phyloP scores from a whole-genome alignment of 92 coral and sea anemone genomes.

The Actinostola sp. region DNA sequence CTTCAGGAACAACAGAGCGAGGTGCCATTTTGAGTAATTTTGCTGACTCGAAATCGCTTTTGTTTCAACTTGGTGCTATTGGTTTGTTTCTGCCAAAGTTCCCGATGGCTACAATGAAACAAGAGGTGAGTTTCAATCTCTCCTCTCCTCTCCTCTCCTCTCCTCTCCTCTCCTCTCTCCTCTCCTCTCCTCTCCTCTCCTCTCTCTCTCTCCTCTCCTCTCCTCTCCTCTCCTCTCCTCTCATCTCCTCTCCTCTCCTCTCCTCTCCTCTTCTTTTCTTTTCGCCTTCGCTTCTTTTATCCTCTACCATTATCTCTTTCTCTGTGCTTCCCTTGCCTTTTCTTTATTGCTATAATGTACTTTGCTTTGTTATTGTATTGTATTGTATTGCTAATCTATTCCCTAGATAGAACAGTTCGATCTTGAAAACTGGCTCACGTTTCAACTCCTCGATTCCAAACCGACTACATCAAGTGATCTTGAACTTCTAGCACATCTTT shows the following conservation, averaged over 20 bases:
- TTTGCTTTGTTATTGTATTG: no score
- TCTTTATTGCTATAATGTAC: background rate
- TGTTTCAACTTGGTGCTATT: constrained; percentile 66
- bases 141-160: background rate
- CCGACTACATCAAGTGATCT: constrained; percentile 41
- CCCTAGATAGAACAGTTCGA: constrained; percentile 67
- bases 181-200: background rate
- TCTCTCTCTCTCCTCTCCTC: background rate
- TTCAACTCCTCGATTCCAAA: constrained; percentile 44
- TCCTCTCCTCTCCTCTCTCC: background rate
- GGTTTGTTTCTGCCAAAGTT: constrained; percentile 69
- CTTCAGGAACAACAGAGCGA: constrained; percentile 7
- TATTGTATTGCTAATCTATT: no score
- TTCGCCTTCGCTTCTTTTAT: no score
- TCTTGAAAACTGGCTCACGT: constrained; percentile 71
- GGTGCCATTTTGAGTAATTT: constrained; percentile 29
- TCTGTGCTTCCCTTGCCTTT: background rate
- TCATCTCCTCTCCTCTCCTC: background rate
- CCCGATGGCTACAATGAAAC: constrained; percentile 57
- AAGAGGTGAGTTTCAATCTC: constrained; percentile 50
- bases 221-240: background rate
- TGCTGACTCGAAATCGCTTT: constrained; percentile 44
- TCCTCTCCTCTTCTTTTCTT: no score
- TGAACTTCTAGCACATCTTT: constrained; percentile 38
- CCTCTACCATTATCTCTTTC: background rate